These are phyloP conservation scores for Neosilurus hyrtlii DNA, from an alignment of 2,797 vertebrate genomes.

Conservation along the genomic window DNA sequence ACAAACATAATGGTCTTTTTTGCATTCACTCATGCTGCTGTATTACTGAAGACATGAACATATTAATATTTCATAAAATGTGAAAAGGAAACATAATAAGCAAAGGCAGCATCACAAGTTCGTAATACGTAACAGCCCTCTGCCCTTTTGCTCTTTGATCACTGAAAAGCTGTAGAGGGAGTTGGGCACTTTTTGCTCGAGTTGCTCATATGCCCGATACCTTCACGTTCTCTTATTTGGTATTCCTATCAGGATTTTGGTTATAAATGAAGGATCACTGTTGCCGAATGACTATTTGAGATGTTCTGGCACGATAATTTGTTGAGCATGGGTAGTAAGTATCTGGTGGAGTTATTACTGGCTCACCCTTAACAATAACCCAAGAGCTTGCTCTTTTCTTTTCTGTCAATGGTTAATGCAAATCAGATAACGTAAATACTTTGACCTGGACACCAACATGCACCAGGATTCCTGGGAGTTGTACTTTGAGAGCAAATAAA, in stretches of 20 bases:
- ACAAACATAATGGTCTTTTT: conserved; percentile 31
- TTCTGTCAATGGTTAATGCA: conserved; percentile 60
- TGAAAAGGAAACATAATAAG: not conserved
- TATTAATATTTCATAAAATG: not conserved
- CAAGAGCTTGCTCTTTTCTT: conserved; percentile 15
- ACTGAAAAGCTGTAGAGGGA: not conserved
- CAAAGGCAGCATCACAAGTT: not conserved
- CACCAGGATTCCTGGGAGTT: conserved; percentile 27
- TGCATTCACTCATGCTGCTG: conserved; percentile 13
- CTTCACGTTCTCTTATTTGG: not conserved
- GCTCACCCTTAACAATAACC: conserved; percentile 11
- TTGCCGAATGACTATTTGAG: not conserved
- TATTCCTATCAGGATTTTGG: not conserved
- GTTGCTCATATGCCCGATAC: not conserved
- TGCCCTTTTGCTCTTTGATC: conserved; percentile 14
- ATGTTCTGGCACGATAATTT: not conserved
- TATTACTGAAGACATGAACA: not conserved
- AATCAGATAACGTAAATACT: conserved; percentile 56
- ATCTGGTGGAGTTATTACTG: not conserved
- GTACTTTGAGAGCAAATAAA: conserved; percentile 55
- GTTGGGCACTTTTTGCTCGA: not conserved
- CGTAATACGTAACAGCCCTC: not conserved
- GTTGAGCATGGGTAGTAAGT: not conserved
- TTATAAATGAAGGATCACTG: not conserved
- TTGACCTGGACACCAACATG: conserved; percentile 52